Base-by-base conservation (phyloP, 2,797 vertebrate species). In the Pipistrellus pygmaeus region DNA sequence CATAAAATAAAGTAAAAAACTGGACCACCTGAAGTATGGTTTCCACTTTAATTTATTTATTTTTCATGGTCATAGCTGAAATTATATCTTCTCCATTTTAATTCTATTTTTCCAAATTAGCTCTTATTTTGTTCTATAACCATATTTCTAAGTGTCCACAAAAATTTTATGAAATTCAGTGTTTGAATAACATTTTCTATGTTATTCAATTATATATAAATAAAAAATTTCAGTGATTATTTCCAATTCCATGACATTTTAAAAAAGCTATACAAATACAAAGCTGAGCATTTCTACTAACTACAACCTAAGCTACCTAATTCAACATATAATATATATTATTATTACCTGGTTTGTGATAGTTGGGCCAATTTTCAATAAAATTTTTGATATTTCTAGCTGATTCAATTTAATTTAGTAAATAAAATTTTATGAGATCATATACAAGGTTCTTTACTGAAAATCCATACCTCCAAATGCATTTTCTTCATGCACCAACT, bases 111-210 rank as follows among this genome's bases (percentile, higher is more conserved):
- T 72, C 18, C 41, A 69, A 71, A 48, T 32, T 89, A 25, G 48
- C 13, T 51, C 17, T 78, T 66, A 38, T 27, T 81, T 53, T 77
- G 53, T 41, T 72, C 15, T 88, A 6, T 53, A 35, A 41, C 25
- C 23, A 38, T 72, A 73, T 89, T 86, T 71, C 23, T 75, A 90
- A 85, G 44, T 51, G 35, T 32, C 13, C 11, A 32, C 17, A 71
- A 30, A 41, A 86, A 68, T 1, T 25, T 55, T 12, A 41, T n/a
- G 27, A 81, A 62, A 30, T 76, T 94, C 20, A 64, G 82, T 3
- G 69, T 85, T 87, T 93, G 82, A 55, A 13, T 80, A 41, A 84
- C 78, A 71, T 21, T 72, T 94, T 94, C 35, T 91, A 77, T 77
- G 5, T 78, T 84, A 85, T 30, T 78, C 41, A 76, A 71, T 41